These are phyloP conservation scores for Scolopax bukidnonensis DNA, from an alignment of 2,797 vertebrate genomes.

Conservation along the genomic window DNA sequence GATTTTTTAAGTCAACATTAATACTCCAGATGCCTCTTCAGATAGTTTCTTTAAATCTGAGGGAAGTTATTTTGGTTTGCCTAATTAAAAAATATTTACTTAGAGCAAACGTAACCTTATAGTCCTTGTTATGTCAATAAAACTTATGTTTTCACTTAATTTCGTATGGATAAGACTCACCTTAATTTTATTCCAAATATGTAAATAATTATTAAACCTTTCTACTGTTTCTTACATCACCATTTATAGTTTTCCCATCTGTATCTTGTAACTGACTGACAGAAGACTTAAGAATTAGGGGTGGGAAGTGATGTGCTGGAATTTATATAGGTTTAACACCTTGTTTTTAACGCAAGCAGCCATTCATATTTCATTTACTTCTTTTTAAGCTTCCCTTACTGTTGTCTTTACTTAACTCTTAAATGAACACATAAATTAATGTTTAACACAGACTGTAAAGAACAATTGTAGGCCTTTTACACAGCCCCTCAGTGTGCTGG, in stretches of 20 bases:
- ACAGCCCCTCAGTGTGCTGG: background rate
- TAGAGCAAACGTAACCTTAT: background rate
- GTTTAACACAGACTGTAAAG: constrained; percentile 55
- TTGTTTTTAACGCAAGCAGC: background rate
- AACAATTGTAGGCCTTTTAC: constrained; percentile 52
- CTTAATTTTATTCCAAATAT: background rate
- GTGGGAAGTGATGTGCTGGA: background rate
- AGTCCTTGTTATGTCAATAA: background rate
- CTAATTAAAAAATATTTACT: background rate
- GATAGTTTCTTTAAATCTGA: background rate
- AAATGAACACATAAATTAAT: background rate
- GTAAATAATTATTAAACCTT: background rate
- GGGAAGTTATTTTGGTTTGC: background rate
- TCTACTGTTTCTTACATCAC: background rate
- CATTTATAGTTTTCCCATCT: background rate
- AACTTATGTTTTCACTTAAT: background rate
- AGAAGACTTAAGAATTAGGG: background rate
- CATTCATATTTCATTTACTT: background rate
- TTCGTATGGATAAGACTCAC: background rate
- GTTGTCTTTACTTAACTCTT: background rate
- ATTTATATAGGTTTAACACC: background rate
- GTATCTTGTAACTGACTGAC: background rate
- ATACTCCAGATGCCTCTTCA: background rate
- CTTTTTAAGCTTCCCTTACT: background rate
- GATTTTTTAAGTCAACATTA: background rate